Base-by-base conservation (phyloP, 1,140 invertebrate genomes). In the Drosophila nannoptera region DNA sequence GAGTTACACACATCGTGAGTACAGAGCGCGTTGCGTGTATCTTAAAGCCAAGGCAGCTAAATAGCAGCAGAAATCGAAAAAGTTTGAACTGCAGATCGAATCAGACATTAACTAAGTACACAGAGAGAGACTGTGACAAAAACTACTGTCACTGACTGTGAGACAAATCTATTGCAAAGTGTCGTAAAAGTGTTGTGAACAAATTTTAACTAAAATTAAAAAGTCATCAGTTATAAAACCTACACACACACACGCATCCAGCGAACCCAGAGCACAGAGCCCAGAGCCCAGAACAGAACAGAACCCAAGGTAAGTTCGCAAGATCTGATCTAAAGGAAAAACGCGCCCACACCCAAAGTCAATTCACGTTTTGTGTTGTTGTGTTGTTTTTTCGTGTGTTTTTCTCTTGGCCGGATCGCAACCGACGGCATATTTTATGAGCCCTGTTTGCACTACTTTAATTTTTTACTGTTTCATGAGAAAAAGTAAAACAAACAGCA, bases 401-500 rank as follows among this genome's bases (percentile, higher is more conserved):
- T 46, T n/a, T 5, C 7, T 64, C 50, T 60, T 12, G 31, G 58
- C 56, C 52, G 52, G 54, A 49, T 78, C 52, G 58, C 65, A 60
- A 14, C 77, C 81, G 82, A 63, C 81, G 81, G 81, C 81, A 61
- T 42, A 56, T 75, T 87, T 81, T 86, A 84, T 73, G 81, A 67
- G 83, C 69, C 60, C 61, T 69, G 53, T 50, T 82, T 83, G 81
- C 81, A 84, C 81, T 87, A 86, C 82, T 81, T 86, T 75, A 65
- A 86, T 86, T 86, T 86, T 86, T 86, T 86, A 86, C 81, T 67
- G 54, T 86, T 86, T 86, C 77, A 7, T 38, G 70, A 53, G 81
- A 84, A 84, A 84, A 78, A 59, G 69, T 50, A 55, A 32, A 12
- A 50, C 11, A 66, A 33, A 59, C 31, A 22, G 31, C 7, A 29